Evolutionary conservation across 1,140 invertebrate species (phyloP), one percentile per base, ranked within the genome.

Genomic region (Atta colombica): DNA sequence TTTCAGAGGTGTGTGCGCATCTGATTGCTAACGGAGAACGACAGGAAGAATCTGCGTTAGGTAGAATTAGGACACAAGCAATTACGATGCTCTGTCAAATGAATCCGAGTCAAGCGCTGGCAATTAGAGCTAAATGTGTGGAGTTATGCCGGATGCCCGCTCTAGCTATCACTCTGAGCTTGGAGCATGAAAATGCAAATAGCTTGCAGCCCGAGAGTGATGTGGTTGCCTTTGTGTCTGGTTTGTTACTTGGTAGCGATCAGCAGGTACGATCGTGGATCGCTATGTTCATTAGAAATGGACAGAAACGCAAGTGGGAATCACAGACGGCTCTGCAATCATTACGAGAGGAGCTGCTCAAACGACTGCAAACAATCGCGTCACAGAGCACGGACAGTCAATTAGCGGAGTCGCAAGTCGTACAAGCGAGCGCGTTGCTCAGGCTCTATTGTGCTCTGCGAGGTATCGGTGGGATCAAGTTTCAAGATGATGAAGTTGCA

Each of bases 391-490:
- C 94, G 72, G 96, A 96, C 87, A 95, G 96, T 85, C 93, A 96
- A 60, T 91, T 97, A 45, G 96, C 97, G 1, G 97, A 97, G 85
- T 96, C 96, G 75, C 96, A 97, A 91, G 97, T 98, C 2, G 97
- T 99, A 0, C 96, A 98, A 94, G 98, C 97, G 21, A 97, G 97
- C 39, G 97, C 98, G 3, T 94, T 99, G 28, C 94, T 99, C 28
- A 95, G 98, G 63, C 96, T 99, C 0, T 99, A 99, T 92, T 99
- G 98, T 96, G 98, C 99, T 14, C 95, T 99, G 0, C 96, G 98
- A 91, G 98, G 98, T 53, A 98, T 99, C 80, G 98, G 98, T 4
- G 98, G 98, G 12, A 97, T 99, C 0, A 99, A 99, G 94, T 98
- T 99, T 94, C 97, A 98, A 92, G 99, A 99, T 93, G 98, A 99